A percentile compares a stretch with the other conserved stretches of the same genome.
Conservation (phyloP, 2,113 vertebrate species). For the Trinectes maculatus region DNA sequence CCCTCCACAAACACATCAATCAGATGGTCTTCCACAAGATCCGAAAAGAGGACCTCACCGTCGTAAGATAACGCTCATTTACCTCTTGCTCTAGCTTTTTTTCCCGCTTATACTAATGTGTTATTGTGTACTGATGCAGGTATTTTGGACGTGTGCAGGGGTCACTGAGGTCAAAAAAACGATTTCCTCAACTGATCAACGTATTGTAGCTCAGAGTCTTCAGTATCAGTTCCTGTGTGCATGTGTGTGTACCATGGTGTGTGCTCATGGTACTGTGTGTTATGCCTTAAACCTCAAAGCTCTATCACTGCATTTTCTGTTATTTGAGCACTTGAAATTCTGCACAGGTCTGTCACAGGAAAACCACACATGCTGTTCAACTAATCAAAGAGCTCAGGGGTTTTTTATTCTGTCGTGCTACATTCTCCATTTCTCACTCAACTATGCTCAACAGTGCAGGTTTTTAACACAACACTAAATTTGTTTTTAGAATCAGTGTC, state of each 20-base stretch:
- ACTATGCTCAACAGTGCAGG: not conserved
- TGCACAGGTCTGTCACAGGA: constrained; percentile 24
- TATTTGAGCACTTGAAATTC: not conserved
- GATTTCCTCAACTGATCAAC: too few relatives aligned
- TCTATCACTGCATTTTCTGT: not conserved
- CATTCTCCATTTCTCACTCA: not conserved
- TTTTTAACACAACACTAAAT: constrained; percentile 8
- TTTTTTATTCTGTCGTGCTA: not conserved
- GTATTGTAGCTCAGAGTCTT: too few relatives aligned
- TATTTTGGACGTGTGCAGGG: too few relatives aligned
- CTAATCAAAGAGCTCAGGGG: not conserved
- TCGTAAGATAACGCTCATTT: constrained; percentile 81
- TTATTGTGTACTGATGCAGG: not conserved
- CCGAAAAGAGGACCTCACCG: constrained; percentile 91
- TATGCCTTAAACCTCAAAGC: not conserved
- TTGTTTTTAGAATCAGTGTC: constrained; percentile 86
- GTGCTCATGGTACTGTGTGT: too few relatives aligned
- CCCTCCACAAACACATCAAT: constrained; percentile 88
- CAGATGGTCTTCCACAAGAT: constrained; percentile 99
- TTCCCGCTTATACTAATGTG: too few relatives aligned
- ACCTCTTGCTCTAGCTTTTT: not conserved
- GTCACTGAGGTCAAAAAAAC: too few relatives aligned
- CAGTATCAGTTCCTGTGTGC: not conserved
- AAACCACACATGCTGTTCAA: constrained; percentile 7
- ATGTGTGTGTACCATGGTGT: not conserved